Conservation (phyloP, 2,888 invertebrate genomes). For the Spilosoma lubricipeda region DNA sequence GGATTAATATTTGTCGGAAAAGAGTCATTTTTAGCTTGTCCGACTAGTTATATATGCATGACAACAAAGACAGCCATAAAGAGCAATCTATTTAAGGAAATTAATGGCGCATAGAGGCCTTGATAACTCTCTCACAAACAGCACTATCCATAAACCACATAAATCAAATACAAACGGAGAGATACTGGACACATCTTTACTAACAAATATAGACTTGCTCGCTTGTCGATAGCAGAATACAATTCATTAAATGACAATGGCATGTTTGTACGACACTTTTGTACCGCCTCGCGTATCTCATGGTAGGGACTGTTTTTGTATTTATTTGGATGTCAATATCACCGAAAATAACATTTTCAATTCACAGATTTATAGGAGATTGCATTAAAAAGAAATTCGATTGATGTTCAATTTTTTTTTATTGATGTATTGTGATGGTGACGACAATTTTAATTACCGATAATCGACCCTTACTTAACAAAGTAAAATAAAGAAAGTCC, state of each 20-base stretch:
- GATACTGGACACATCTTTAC: neutral
- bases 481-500: neutral
- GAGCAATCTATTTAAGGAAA: neutral
- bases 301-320: too few relatives aligned
- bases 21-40: neutral
- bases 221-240: neutral
- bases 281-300: too few relatives aligned
- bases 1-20: constrained; percentile 12
- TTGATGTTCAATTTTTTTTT: too few relatives aligned
- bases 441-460: too few relatives aligned
- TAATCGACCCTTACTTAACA: too few relatives aligned
- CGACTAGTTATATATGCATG: neutral
- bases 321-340: too few relatives aligned
- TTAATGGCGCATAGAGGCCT: neutral
- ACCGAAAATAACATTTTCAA: too few relatives aligned
- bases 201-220: neutral
- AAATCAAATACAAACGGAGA: neutral
- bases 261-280: too few relatives aligned
- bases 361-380: too few relatives aligned
- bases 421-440: too few relatives aligned
- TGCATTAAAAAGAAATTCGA: too few relatives aligned
- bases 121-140: neutral
- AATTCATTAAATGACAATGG: neutral
- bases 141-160: neutral
- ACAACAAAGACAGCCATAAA: neutral